Conservation (phyloP, 1,140 invertebrate species). For the Cheumatopsyche charites region DNA sequence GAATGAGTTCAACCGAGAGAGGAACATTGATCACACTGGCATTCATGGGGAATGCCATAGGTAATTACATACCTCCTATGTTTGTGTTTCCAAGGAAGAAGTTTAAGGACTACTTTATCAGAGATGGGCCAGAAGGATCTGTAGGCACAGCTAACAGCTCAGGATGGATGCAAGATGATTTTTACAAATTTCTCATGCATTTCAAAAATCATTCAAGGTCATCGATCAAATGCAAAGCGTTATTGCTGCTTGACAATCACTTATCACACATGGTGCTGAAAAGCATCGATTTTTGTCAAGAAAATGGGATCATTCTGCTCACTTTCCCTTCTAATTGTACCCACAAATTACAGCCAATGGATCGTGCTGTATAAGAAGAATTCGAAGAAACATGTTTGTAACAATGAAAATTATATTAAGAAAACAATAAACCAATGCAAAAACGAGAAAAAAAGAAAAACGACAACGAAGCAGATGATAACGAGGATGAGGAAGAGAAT, state of each 20-base stretch:
- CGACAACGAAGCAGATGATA: too few species aligned
- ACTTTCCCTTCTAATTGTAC: not conserved
- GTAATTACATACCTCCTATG: not conserved
- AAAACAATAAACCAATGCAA: too few species aligned
- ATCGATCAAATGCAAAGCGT: not conserved
- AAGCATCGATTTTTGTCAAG: not conserved
- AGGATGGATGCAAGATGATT: conserved; percentile 1
- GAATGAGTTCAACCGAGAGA: conserved; percentile 51
- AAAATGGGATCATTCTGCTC: not conserved
- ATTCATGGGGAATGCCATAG: conserved; percentile 49
- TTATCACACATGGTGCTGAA: not conserved
- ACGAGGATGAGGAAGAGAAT: too few species aligned
- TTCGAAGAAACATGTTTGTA: too few species aligned
- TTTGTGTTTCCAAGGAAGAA: not conserved
- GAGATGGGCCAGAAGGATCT: not conserved
- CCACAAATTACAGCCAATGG: not conserved
- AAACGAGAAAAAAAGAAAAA: too few species aligned
- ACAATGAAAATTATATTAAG: too few species aligned
- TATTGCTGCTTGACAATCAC: not conserved
- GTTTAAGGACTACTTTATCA: not conserved
- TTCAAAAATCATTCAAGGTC: not conserved
- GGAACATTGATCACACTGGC: conserved; percentile 51
- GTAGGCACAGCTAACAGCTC: not conserved
- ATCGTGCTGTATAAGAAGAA: not conserved
- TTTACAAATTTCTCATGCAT: not conserved